These are phyloP conservation scores for Rutpela maculata DNA, from an alignment of 2,888 invertebrate genomes.

Conservation along the genomic window DNA sequence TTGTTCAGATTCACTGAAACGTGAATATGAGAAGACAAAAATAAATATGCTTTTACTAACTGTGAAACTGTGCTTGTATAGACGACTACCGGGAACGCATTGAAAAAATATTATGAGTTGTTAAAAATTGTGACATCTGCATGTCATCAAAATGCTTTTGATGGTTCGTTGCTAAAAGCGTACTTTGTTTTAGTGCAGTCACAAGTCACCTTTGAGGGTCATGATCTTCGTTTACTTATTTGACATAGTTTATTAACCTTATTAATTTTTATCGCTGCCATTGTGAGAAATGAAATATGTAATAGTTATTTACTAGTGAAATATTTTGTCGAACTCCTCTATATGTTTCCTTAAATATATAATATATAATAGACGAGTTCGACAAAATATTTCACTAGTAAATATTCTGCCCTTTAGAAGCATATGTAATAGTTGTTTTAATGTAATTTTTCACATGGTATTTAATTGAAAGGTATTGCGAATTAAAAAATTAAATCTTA, in stretches of 20 bases:
- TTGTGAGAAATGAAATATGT: background rate
- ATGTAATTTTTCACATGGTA: too few relatives aligned
- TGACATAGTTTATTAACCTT: constrained; percentile 24
- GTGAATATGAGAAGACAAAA: constrained; percentile 51
- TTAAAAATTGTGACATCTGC: constrained; percentile 55
- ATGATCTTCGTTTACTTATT: background rate
- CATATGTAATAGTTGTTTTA: too few relatives aligned
- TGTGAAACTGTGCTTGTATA: constrained; percentile 31
- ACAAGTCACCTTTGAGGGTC: constrained; percentile 26
- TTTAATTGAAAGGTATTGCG: too few relatives aligned
- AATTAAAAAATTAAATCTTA: too few relatives aligned
- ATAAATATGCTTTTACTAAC: constrained; percentile 47
- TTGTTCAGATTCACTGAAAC: constrained; percentile 52
- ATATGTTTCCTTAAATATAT: too few relatives aligned
- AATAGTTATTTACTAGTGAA: too few relatives aligned
- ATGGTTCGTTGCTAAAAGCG: constrained; percentile 50
- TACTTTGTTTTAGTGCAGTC: constrained; percentile 46
- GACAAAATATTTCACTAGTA: too few relatives aligned
- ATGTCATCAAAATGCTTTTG: constrained; percentile 55
- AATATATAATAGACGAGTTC: too few relatives aligned
- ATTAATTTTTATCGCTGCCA: background rate
- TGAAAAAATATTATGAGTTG: constrained; percentile 49
- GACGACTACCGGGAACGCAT: constrained; percentile 42
- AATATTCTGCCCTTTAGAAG: too few relatives aligned
- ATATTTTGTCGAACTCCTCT: too few relatives aligned